Evolutionary conservation across 2,888 invertebrate species (phyloP).

Genomic region (Pachliopta kotzebuea): DNA sequence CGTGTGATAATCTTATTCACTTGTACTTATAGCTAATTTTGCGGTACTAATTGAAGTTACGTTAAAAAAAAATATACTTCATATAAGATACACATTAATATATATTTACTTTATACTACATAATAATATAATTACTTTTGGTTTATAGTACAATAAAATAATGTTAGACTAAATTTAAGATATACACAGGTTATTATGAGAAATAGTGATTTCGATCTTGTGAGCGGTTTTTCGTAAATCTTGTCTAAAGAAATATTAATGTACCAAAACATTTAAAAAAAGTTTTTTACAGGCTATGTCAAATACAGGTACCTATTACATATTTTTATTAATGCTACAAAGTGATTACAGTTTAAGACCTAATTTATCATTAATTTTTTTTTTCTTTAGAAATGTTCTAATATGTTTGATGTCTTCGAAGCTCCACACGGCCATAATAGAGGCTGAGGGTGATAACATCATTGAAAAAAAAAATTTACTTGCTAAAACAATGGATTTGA

Average conservation of each 20-base stretch:
- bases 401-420: too few relatives aligned
- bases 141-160: constrained; percentile 32
- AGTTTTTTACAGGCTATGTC: not conserved
- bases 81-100: too few relatives aligned
- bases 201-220: not conserved
- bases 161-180: constrained; percentile 11
- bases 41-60: not conserved
- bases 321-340: not conserved
- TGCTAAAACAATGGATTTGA: too few relatives aligned
- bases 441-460: too few relatives aligned
- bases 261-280: not conserved
- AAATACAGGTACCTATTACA: not conserved
- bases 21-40: not conserved
- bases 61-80: not conserved
- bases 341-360: not conserved
- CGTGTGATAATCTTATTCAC: not conserved
- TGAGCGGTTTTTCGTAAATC: not conserved
- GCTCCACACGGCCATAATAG: too few relatives aligned
- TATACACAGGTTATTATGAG: not conserved
- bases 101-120: too few relatives aligned
- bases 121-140: too few relatives aligned
- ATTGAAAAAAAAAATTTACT: too few relatives aligned
- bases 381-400: too few relatives aligned
- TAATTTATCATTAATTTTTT: not conserved
- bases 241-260: not conserved